Base-by-base conservation (phyloP, 1,140 invertebrate genomes). In the Reticulitermes speratus region DNA sequence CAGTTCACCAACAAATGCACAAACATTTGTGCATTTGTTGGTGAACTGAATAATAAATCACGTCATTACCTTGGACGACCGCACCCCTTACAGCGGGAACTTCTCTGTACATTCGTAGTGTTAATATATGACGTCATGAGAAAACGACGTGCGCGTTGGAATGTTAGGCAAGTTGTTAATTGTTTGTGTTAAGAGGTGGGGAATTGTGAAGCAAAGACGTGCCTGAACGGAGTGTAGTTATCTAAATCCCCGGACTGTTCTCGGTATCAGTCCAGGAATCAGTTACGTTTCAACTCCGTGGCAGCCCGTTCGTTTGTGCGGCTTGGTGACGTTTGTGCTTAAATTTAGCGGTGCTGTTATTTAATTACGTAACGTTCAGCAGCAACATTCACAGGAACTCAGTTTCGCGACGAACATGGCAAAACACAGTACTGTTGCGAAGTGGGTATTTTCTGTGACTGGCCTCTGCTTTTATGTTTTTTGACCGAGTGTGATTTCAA, bases 301-400 rank as follows among this genome's bases (percentile, higher is more conserved):
- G n/a, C n/a, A 25, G 65, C n/a, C n/a, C 65, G 65, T 30, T 8
- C 65, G 65, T 75, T 1, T 30, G 65, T 11, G 25, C 7, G 6
- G 65, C 3, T 9, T 65, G 59, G 25, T 75, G 65, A 75, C 65
- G 65, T 75, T 75, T 75, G 65, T 75, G 65, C 65, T 75, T 75
- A 75, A 75, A 75, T 75, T 75, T 75, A 75, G 65, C 65, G n/a
- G 65, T 75, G 65, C 65, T 75, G 65, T 75, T 75, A 75, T 30
- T 30, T 75, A n/a, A 75, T 75, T 75, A 75, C 65, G 65, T 75
- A 75, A 75, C n/a, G 65, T 8, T 25, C 25, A 30, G 65, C 65
- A 75, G n/a, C n/a, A 75, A 30, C 65, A 8, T 55, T 75, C 65
- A 25, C n/a, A 30, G n/a, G n/a, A n/a, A 25, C 65, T 75, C n/a